phyloP scores from a whole-genome alignment of 2,113 vertebrate species.

The Typhlomys cinereus region DNA sequence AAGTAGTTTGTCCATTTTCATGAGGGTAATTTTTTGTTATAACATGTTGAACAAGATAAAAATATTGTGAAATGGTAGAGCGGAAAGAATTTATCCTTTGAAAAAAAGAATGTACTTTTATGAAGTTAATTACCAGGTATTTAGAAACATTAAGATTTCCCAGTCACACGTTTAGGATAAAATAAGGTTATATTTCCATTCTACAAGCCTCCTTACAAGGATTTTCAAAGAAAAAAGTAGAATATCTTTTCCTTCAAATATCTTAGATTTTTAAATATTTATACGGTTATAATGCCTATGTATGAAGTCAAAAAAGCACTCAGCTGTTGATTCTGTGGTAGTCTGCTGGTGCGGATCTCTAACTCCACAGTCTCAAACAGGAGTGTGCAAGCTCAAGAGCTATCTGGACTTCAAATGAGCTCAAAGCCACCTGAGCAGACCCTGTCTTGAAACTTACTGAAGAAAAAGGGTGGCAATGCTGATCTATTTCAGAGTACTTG shows the following conservation, averaged over 20 bases:
- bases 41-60: conserved; percentile 80
- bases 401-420: neutral
- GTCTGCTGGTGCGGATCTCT: neutral
- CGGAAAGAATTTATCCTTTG: conserved; percentile 79
- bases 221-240: conserved; percentile 80
- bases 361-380: neutral
- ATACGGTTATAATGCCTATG: conserved; percentile 46
- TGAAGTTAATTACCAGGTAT: conserved; percentile 84
- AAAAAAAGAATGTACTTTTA: conserved; percentile 75
- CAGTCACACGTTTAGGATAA: conserved; percentile 84
- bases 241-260: conserved; percentile 75
- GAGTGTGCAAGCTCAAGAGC: neutral
- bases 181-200: conserved; percentile 85
- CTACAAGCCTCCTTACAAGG: conserved; percentile 81
- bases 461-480: neutral
- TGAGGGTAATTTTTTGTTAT: conserved; percentile 74
- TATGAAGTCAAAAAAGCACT: conserved; percentile 7
- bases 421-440: neutral
- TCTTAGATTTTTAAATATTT: conserved; percentile 65
- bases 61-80: conserved; percentile 79
- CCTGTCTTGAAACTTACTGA: neutral
- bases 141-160: conserved; percentile 85
- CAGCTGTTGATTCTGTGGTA: neutral
- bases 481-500: neutral
- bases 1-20: conserved; percentile 79